phyloP scores from a whole-genome alignment of 2,113 vertebrate species.

The Psephotus haematonotus region DNA sequence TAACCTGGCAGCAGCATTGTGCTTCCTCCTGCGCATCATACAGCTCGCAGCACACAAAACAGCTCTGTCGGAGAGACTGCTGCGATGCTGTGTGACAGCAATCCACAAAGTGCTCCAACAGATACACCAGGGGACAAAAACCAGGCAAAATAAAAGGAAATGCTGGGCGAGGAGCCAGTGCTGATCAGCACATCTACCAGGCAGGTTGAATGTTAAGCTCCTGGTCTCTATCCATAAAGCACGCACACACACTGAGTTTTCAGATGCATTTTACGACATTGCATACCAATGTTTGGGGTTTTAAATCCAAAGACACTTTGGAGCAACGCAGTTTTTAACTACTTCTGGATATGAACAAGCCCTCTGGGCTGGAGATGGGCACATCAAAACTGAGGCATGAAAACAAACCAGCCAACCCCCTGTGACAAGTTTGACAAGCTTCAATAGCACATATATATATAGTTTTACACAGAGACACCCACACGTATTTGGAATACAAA shows the following conservation, averaged over 20 bases:
- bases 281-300: background rate
- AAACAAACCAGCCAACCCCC: background rate
- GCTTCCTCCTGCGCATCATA: background rate
- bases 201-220: background rate
- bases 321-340: background rate
- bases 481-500: background rate
- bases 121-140: background rate
- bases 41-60: background rate
- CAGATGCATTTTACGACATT: background rate
- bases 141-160: background rate
- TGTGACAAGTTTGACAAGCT: background rate
- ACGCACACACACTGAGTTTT: background rate
- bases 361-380: background rate
- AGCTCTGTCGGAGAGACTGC: background rate
- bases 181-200: background rate
- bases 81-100: background rate
- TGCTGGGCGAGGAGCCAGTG: background rate
- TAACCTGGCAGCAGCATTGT: background rate
- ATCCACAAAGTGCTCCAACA: background rate
- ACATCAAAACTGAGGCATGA: background rate
- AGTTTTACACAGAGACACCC: background rate
- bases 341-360: background rate
- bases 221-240: background rate
- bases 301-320: background rate
- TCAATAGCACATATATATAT: background rate